Conservation (phyloP, 1,140 invertebrate genomes). For the Latrodectus geometricus region DNA sequence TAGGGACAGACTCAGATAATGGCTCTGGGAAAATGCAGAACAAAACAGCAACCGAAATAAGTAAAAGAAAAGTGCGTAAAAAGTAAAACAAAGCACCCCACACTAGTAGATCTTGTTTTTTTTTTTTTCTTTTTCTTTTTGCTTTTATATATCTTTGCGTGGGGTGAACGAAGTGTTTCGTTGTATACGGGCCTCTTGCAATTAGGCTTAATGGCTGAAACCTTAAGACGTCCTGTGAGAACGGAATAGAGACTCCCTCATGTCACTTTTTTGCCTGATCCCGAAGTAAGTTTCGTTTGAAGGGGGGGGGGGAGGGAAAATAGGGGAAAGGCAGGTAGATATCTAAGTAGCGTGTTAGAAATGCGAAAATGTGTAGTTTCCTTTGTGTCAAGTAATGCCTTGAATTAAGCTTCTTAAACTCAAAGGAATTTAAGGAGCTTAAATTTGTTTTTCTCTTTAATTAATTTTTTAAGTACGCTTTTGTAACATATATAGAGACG, state of each 20-base stretch:
- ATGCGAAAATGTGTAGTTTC: too few relatives aligned
- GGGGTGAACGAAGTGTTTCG: conserved; percentile 7
- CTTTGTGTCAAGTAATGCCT: too few relatives aligned
- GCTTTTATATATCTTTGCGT: conserved; percentile 12
- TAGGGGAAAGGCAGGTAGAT: background rate
- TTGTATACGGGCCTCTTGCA: conserved; percentile 34
- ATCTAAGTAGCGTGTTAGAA: too few relatives aligned
- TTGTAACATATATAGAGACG: too few relatives aligned
- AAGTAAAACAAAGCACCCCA: conserved; percentile 16
- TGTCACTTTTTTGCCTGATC: conserved; percentile 25
- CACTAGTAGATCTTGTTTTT: background rate
- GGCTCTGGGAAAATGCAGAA: conserved; percentile 43
- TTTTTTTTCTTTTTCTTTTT: background rate
- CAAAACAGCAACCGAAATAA: conserved; percentile 10
- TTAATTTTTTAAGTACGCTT: too few relatives aligned
- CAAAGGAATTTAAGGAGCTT: too few relatives aligned
- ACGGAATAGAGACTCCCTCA: background rate
- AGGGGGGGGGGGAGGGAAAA: conserved; percentile 23
- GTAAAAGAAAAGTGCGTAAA: background rate
- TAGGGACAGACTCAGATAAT: conserved; percentile 29
- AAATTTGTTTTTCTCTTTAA: too few relatives aligned
- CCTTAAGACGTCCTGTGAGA: conserved; percentile 5
- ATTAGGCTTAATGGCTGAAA: conserved; percentile 48
- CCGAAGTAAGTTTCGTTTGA: background rate
- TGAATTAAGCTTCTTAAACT: too few relatives aligned